Conservation (phyloP, 2,113 vertebrate species). For the Nannobrachium achirus region DNA sequence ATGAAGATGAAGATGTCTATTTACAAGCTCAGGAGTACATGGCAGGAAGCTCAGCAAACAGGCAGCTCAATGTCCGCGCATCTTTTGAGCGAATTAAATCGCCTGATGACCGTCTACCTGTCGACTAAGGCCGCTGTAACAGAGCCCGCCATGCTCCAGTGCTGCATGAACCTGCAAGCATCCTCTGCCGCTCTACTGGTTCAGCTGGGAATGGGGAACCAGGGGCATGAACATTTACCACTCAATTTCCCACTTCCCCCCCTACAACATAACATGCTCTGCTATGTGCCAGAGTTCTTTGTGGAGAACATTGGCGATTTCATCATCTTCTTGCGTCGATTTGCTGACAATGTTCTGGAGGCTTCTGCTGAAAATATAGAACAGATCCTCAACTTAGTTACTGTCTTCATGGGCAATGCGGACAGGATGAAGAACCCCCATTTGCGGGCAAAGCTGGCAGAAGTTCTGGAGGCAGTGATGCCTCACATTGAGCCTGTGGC, state of each 20-base stretch:
- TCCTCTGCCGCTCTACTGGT: slow-evolving; percentile 92
- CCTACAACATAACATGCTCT: slow-evolving; percentile 83
- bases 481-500: slow-evolving; percentile 89
- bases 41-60: slow-evolving; percentile 93
- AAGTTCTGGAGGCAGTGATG: slow-evolving; percentile 98
- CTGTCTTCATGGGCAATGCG: slow-evolving; percentile 93
- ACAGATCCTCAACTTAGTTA: slow-evolving; percentile 92
- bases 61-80: slow-evolving; percentile 87
- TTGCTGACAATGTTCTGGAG: slow-evolving; percentile 94
- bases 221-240: slow-evolving; percentile 83
- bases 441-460: slow-evolving; percentile 93
- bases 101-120: slow-evolving; percentile 95
- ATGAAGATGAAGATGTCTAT: slow-evolving; percentile 98
- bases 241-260: slow-evolving; percentile 88
- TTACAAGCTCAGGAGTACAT: slow-evolving; percentile 93
- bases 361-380: slow-evolving; percentile 90
- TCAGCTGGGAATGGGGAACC: slow-evolving; percentile 89
- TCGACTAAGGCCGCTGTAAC: slow-evolving; percentile 94
- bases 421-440: slow-evolving; percentile 99
- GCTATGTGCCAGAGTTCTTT: slow-evolving; percentile 97
- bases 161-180: slow-evolving; percentile 95
- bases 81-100: slow-evolving; percentile 95
- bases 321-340: slow-evolving; percentile 95
- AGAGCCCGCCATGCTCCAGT: slow-evolving; percentile 92
- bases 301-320: slow-evolving; percentile 96